Percentiles rank a stretch among this genome's conserved stretches.
These are phyloP conservation scores for Philypnodon macrostomus DNA, from an alignment of 2,797 vertebrate species.

Conservation along the genomic window DNA sequence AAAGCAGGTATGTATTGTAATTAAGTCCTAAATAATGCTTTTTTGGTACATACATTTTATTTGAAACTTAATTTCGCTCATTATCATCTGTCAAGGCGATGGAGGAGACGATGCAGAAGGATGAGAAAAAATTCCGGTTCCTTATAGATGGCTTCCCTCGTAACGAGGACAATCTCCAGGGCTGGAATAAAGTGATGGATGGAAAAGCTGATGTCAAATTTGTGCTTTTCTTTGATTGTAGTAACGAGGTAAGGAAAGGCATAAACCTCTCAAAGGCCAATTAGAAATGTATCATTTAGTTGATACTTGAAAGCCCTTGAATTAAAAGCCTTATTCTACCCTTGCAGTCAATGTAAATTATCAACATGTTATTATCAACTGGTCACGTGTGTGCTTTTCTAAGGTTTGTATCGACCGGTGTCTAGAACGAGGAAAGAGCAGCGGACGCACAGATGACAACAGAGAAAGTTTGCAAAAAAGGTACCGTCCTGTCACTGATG, in stretches of 20 bases:
- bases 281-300: no score
- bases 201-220: slow-evolving; percentile 91
- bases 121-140: slow-evolving; percentile 87
- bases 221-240: slow-evolving; percentile 96
- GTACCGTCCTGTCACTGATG: slow-evolving; percentile 62
- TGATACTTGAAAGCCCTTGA: no score
- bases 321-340: no score
- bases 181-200: slow-evolving; percentile 90
- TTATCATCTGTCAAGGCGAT: slow-evolving; percentile 80
- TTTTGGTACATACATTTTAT: not conserved
- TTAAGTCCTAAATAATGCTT: slow-evolving; percentile 1
- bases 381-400: not conserved
- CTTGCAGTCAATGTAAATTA: no score
- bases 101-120: slow-evolving; percentile 86
- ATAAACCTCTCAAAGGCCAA: not conserved
- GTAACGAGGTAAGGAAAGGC: slow-evolving; percentile 80
- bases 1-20: slow-evolving; percentile 80
- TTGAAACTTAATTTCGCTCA: no score
- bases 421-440: slow-evolving; percentile 94
- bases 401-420: slow-evolving; percentile 91
- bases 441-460: slow-evolving; percentile 95
- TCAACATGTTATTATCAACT: no score
- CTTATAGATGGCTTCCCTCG: slow-evolving; percentile 98
- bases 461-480: slow-evolving; percentile 94
- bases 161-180: slow-evolving; percentile 94